Percentiles rank a stretch among this genome's conserved stretches.
Evolutionary conservation across 1,140 invertebrate species (phyloP).

Genomic region (Nephila pilipes): DNA sequence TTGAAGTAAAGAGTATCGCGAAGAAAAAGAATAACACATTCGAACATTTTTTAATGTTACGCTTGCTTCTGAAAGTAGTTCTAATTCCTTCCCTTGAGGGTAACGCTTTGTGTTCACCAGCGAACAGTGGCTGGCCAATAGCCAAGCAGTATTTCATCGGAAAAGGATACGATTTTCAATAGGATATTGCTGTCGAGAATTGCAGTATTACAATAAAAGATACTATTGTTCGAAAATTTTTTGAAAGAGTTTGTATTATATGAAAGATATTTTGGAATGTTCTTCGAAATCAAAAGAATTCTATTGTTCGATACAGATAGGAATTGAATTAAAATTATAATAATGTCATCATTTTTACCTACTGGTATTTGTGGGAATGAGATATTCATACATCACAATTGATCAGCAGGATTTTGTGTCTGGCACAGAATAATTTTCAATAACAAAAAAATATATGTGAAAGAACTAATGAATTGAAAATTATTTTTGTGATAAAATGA

Average conservation of each 20-base stretch:
- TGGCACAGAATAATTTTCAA: no score
- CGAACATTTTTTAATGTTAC: not conserved
- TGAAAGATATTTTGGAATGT: no score
- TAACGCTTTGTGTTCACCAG: not conserved
- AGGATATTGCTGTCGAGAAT: not conserved
- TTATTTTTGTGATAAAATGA: no score
- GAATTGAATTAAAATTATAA: no score
- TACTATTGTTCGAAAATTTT: not conserved
- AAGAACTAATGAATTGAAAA: no score
- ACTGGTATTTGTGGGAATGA: no score
- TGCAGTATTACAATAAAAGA: not conserved
- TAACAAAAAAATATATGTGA: no score
- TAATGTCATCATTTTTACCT: no score
- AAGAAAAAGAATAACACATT: not conserved
- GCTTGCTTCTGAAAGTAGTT: not conserved
- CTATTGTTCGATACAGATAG: no score
- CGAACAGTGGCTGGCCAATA: not conserved
- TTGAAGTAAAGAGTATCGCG: not conserved
- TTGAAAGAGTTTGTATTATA: not conserved
- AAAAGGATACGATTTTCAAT: conserved; percentile 1
- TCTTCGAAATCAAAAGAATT: no score
- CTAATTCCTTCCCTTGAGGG: not conserved
- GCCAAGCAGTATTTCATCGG: conserved; percentile 2
- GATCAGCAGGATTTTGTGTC: no score
- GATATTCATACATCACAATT: no score